These are phyloP conservation scores for Phalloptychus januarius DNA, from an alignment of 2,797 vertebrate genomes.

Conservation along the genomic window DNA sequence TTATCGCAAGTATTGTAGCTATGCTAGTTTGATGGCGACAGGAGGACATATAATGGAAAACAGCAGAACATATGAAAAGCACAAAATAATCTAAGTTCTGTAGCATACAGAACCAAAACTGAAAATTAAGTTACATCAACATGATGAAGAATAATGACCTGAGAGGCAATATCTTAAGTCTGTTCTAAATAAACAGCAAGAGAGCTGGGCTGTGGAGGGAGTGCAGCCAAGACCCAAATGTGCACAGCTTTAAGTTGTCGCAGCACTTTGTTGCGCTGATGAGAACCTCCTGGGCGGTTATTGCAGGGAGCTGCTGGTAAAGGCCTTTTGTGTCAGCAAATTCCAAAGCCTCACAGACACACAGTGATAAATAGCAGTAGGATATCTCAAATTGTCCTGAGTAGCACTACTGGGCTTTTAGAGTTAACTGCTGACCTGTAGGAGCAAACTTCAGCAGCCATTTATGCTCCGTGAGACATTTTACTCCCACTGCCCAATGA, in stretches of 20 bases:
- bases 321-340: conserved; percentile 43
- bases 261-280: conserved; percentile 37
- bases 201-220: conserved; percentile 32
- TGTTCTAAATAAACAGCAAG: conserved; percentile 24
- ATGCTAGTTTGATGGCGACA: not conserved
- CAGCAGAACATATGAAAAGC: not conserved
- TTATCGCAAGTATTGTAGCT: not conserved
- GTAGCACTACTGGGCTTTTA: conserved; percentile 44
- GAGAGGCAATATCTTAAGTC: conserved; percentile 20
- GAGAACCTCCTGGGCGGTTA: conserved; percentile 46
- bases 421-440: conserved; percentile 61
- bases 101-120: conserved; percentile 1
- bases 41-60: conserved; percentile 2
- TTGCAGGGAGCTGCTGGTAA: conserved; percentile 31
- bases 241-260: conserved; percentile 23
- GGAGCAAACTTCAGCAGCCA: conserved; percentile 39
- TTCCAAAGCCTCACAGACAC: conserved; percentile 16
- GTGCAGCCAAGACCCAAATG: conserved; percentile 39
- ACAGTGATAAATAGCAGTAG: conserved; percentile 10
- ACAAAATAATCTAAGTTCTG: conserved; percentile 6
- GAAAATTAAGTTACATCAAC: conserved; percentile 27
- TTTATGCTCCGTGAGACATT: conserved; percentile 21
- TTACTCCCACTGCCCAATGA: conserved; percentile 3
- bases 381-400: conserved; percentile 40
- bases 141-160: conserved; percentile 16